Evolutionary conservation across 2,888 invertebrate species (phyloP), one percentile per base, ranked within the genome.

Genomic region (Microctonus aethiopoides): DNA sequence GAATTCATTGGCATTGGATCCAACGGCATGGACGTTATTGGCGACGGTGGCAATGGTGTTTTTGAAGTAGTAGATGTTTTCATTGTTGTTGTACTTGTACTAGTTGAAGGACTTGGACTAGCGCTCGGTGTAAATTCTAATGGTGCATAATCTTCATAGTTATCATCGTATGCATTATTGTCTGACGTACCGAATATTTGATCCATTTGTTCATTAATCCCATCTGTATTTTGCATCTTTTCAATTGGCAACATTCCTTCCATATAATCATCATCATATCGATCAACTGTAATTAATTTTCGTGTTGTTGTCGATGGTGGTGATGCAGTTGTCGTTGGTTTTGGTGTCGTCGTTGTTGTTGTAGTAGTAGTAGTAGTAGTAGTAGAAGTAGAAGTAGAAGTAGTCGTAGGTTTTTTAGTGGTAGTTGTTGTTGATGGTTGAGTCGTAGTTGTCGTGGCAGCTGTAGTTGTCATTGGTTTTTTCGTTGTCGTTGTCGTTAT

Each of bases 161-260:
- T 86, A 46, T 88, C 88, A 60, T 86, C 86, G 4, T 88, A 84
- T 80, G 86, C 72, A 75, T 78, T 79, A 76, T 79, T 75, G 24
- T 74, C 67, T n/a, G 75, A 72, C 0, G 77, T 2, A 74, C 62
- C 3, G 67, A 36, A 7, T 76, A 71, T 5, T 74, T 61, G 34
- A 67, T 79, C 6, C 71, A 76, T 9, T 74, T 34, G 34, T 46
- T 72, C 22, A 74, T 72, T 54, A 71, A 62, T 22, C 72, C 71
- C 4, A 65, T 57, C 11, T 73, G 72, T 2, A 46, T 24, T 65
- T 20, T 82, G 81, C 1, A 83, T 69, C 34, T 81, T 81, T 46
- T 84, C 84, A 59, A 83, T 84, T 0, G 81, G 80, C 11, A 79
- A 54, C 22, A 76, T 74, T 0, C 72, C 78, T 36, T 79, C 79